Evolutionary conservation across 2,888 invertebrate species (phyloP), one percentile per base, ranked within the genome.

Genomic region (Rotaria magnacalcarata): DNA sequence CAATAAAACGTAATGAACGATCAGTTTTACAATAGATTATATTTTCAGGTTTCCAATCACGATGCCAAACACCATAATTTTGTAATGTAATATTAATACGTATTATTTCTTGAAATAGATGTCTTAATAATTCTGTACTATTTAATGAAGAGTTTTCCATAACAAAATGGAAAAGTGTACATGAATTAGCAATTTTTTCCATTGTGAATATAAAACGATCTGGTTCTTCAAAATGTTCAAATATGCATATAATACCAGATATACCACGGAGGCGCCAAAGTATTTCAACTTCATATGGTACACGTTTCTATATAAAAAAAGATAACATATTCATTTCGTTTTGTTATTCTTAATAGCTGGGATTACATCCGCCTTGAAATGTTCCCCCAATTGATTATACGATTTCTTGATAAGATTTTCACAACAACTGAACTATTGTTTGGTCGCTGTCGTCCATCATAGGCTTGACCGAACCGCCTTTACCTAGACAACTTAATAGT

Each of bases 21-120:
- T 80, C 80, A 47, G 1, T 47, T 47, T n/a, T 80, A 80, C 80
- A 80, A 47, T 80, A 80, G 1, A 80, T 11, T 11, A 80, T 80
- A 47, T 80, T 80, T 47, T 80, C 80, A 47, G 34, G 47, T 80
- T 80, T 80, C 47, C 80, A 80, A 80, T 80, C 80, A 24, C 80
- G 43, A n/a, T 80, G 80, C 80, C 80, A 80, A n/a, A 80, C 34
- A n/a, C 80, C 24, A 80, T 80, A 80, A 4, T 2, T n/a, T 47
- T 47, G 43, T 47, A 80, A n/a, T 80, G 47, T 2, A 2, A 80
- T 47, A 47, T 80, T 80, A 47, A 80, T 80, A 24, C 80, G 80
- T n/a, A 80, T 80, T 1, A 80, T 47, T 80, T 80, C 80, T 24
- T 24, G 43, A 47, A 80, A 47, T 10, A 80, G 47, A 80, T 80